A percentile compares a stretch with the other conserved stretches of the same genome.
These are phyloP conservation scores for Chromobotia macracanthus DNA, from an alignment of 2,797 vertebrate species.

Conservation along the genomic window DNA sequence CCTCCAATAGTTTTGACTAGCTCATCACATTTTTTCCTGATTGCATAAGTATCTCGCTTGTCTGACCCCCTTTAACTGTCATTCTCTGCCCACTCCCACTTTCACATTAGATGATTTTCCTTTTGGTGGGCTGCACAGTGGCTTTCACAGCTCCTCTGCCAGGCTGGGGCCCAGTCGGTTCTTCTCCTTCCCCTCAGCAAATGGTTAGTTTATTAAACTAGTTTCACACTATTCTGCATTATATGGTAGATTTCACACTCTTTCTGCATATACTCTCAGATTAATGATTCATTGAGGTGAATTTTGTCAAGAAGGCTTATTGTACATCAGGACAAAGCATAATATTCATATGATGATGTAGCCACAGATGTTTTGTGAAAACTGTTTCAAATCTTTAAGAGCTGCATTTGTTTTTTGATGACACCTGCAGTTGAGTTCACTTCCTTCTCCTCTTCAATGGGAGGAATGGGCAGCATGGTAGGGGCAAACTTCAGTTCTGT, in stretches of 20 bases:
- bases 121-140: conserved; percentile 77
- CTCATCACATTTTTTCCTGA: not conserved
- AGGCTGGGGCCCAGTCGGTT: conserved; percentile 78
- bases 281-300: not conserved
- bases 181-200: conserved; percentile 83
- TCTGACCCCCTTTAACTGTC: not conserved
- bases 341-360: too few relatives aligned
- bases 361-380: not conserved
- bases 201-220: conserved; percentile 69
- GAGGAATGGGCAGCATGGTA: conserved; percentile 71
- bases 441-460: conserved; percentile 72
- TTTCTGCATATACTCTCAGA: not conserved
- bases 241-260: not conserved
- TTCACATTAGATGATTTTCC: conserved; percentile 74
- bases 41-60: not conserved
- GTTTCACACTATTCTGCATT: not conserved
- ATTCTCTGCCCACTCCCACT: conserved; percentile 15
- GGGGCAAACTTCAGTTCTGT: conserved; percentile 84
- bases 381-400: not conserved
- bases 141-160: conserved; percentile 64
- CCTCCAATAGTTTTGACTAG: not conserved
- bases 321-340: too few relatives aligned
- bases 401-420: not conserved
- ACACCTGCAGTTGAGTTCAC: conserved; percentile 74
- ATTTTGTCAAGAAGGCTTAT: not conserved